Conservation (phyloP, 2,888 invertebrate species). For the Cephus rjabovi region DNA sequence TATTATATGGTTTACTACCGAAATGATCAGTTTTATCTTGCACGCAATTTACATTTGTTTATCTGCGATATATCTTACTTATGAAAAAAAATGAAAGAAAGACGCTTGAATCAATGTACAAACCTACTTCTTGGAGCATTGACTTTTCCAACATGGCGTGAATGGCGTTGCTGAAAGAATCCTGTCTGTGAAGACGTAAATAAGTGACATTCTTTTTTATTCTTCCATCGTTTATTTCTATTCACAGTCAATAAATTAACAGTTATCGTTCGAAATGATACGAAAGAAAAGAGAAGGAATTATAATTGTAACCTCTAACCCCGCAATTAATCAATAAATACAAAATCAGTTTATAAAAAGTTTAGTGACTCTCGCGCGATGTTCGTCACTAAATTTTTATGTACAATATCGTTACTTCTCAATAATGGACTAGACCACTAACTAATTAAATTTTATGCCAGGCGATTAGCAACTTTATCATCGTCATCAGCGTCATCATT, state of each 20-base stretch:
- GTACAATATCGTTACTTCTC: constrained; percentile 34
- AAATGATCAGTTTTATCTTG: neutral
- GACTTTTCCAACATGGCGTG: neutral
- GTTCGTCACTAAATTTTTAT: constrained; percentile 9
- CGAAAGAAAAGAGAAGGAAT: constrained; percentile 24
- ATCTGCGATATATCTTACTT: neutral
- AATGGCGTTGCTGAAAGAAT: neutral
- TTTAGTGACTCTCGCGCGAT: constrained; percentile 25
- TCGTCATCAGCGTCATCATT: constrained; percentile 1
- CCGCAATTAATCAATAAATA: constrained; percentile 59
- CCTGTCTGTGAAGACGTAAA: neutral
- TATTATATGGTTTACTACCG: neutral
- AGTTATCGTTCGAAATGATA: constrained; percentile 39
- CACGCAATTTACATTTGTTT: too few relatives aligned
- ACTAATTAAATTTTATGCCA: constrained; percentile 23
- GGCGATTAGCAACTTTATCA: constrained; percentile 13
- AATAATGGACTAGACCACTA: constrained; percentile 55
- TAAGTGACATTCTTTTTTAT: constrained; percentile 22
- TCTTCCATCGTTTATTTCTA: constrained; percentile 57
- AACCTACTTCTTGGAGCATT: neutral
- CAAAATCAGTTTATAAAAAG: constrained; percentile 53
- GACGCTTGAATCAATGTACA: too few relatives aligned
- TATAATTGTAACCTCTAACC: constrained; percentile 42
- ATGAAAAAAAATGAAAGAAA: constrained; percentile 8
- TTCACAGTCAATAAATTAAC: constrained; percentile 63